These are phyloP conservation scores for Vanessa cardui DNA, from an alignment of 2,888 invertebrate genomes.

Conservation along the genomic window DNA sequence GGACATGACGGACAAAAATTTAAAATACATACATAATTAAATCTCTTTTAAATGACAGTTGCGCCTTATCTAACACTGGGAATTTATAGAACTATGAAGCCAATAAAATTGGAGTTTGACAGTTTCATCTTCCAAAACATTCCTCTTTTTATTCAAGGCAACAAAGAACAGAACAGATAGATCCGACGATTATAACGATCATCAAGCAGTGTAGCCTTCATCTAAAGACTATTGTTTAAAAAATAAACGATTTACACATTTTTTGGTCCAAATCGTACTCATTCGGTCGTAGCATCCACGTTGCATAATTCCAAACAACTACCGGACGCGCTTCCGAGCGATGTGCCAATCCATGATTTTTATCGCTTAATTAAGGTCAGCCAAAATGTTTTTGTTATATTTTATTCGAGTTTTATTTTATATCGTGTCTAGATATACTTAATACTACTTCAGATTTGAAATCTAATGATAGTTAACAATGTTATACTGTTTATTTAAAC, in stretches of 20 bases:
- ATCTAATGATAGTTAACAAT: no score
- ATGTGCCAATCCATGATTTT: constrained; percentile 35
- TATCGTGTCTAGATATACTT: background rate
- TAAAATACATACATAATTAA: no score
- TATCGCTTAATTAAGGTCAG: constrained; percentile 34
- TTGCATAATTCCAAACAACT: constrained; percentile 43
- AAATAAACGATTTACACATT: background rate
- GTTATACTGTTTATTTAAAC: no score
- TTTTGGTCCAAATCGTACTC: constrained; percentile 2
- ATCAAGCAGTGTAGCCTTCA: background rate
- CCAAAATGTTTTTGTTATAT: constrained; percentile 20
- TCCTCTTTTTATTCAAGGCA: no score
- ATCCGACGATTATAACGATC: background rate
- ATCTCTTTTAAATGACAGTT: no score
- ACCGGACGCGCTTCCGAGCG: constrained; percentile 49
- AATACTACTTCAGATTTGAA: no score
- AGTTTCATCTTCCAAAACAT: no score
- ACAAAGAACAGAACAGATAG: no score
- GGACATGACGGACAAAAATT: no score
- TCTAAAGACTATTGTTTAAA: background rate
- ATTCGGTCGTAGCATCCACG: constrained; percentile 11
- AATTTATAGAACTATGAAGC: no score
- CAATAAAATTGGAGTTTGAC: no score
- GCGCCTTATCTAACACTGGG: no score
- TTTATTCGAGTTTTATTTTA: background rate